A percentile compares a stretch with the other conserved stretches of the same genome.
These are phyloP conservation scores for Perca fluviatilis DNA, from an alignment of 2,113 vertebrate genomes.

Conservation along the genomic window DNA sequence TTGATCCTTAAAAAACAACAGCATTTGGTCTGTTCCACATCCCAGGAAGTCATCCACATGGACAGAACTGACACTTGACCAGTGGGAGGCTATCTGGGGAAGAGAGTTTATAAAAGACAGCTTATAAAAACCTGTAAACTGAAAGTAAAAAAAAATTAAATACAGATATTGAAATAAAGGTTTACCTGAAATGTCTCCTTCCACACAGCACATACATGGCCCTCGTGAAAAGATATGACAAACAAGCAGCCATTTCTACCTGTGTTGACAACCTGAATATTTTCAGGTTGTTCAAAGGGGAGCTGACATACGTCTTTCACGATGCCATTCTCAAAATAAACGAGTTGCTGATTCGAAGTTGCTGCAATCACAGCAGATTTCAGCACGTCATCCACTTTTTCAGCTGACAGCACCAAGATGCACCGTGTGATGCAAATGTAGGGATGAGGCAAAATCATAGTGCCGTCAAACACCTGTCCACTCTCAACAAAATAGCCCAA, in stretches of 20 bases:
- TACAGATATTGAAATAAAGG: not conserved
- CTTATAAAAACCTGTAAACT: not conserved
- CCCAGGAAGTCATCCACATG: conserved; percentile 92
- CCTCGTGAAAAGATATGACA: conserved; percentile 85
- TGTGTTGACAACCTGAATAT: conserved; percentile 83
- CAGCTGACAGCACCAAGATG: conserved; percentile 78
- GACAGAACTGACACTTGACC: conserved; percentile 86
- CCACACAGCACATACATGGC: conserved; percentile 86
- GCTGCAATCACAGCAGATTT: conserved; percentile 82
- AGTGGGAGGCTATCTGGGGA: conserved; percentile 87
- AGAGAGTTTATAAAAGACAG: conserved; percentile 16
- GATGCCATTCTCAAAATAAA: conserved; percentile 88
- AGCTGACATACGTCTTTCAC: conserved; percentile 88
- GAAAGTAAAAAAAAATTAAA: not conserved
- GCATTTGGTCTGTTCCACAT: conserved; percentile 91
- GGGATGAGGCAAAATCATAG: conserved; percentile 86
- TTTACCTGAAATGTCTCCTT: conserved; percentile 90
- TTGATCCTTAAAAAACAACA: conserved; percentile 86
- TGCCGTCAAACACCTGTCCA: conserved; percentile 77
- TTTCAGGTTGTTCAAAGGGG: conserved; percentile 86
- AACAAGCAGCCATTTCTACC: conserved; percentile 83
- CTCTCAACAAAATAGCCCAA: conserved; percentile 82
- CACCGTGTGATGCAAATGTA: conserved; percentile 87
- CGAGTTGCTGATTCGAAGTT: conserved; percentile 88
- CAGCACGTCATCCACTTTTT: conserved; percentile 69